Base-by-base conservation (phyloP, 2,888 invertebrate genomes). In the Oxystoma pomonae region DNA sequence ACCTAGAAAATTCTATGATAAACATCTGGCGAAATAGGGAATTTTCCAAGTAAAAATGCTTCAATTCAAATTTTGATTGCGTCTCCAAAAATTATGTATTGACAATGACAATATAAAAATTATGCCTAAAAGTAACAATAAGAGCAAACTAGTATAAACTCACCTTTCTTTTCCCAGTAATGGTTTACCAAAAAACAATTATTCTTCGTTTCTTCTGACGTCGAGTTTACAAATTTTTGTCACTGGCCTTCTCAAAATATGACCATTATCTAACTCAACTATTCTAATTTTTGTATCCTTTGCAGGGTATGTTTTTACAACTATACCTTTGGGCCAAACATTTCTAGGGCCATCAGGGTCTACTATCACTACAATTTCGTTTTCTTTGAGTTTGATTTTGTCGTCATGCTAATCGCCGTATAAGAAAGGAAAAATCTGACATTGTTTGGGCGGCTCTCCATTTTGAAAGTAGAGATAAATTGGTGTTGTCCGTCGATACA, bases 381-480 rank as follows among this genome's bases (percentile, higher is more conserved):
- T 12, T 35, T 35, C 35, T 3, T 35, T 35, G 12, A 35, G 35
- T 35, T 7, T 35, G 12, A 35, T 56, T 20, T 56, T 56, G 17
- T 7, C 20, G 56, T 20, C 56, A 56, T 56, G 17, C 20, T 5
- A 20, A 19, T 20, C 56, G 20, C 20, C 5, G n/a, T 16, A 19
- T 56, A 56, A 35, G 35, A 12, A 35, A 35, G 12, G 35, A 35
- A 35, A 35, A 18, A 56, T 56, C 56, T 7, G 56, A 20, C 20
- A 20, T 2, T 56, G 17, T 56, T 9, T 58, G 58, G n/a, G 49
- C 35, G 16, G 58, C 35, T 22, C 19, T 58, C 58, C 58, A 58
- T 50, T 58, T 58, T 58, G 58, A 22, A 18, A 58, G 18, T 9
- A 58, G 35, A 50, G 16, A 22, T 1, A 58, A n/a, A 7, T 58